Evolutionary conservation across 2,888 invertebrate genomes (phyloP).

Genomic region (Lithophane ornitopus): DNA sequence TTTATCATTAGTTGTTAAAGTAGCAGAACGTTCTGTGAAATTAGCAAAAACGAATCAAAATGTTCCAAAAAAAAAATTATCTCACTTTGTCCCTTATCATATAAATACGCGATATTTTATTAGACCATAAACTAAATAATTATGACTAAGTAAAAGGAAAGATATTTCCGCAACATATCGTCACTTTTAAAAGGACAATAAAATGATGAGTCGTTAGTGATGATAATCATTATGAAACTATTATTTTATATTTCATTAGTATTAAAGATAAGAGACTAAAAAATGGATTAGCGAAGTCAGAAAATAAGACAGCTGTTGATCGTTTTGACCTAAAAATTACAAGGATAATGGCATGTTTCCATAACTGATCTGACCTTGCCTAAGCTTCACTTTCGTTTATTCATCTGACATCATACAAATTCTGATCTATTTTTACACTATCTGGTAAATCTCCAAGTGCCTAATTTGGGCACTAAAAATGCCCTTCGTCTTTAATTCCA

Average conservation of each 20-base stretch:
- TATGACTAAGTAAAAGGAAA: slow-evolving; percentile 14
- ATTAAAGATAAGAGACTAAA: neutral
- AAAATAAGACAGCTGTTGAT: neutral
- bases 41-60: neutral
- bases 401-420: neutral
- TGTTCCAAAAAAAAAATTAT: no score
- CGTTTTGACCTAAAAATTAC: neutral
- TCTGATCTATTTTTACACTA: neutral
- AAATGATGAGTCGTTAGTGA: neutral
- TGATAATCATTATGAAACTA: slow-evolving; percentile 3
- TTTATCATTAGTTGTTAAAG: neutral
- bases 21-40: neutral
- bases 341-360: neutral
- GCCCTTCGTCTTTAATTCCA: neutral
- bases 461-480: neutral
- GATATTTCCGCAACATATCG: neutral
- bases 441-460: neutral
- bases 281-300: neutral
- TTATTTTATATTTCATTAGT: neutral
- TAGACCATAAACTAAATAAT: slow-evolving; percentile 3
- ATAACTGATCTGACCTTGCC: neutral
- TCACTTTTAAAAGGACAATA: slow-evolving; percentile 9
- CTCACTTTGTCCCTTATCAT: neutral
- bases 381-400: neutral
- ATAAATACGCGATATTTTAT: neutral